These are phyloP conservation scores for Tenualosa ilisha DNA, from an alignment of 2,797 vertebrate genomes.

Conservation along the genomic window DNA sequence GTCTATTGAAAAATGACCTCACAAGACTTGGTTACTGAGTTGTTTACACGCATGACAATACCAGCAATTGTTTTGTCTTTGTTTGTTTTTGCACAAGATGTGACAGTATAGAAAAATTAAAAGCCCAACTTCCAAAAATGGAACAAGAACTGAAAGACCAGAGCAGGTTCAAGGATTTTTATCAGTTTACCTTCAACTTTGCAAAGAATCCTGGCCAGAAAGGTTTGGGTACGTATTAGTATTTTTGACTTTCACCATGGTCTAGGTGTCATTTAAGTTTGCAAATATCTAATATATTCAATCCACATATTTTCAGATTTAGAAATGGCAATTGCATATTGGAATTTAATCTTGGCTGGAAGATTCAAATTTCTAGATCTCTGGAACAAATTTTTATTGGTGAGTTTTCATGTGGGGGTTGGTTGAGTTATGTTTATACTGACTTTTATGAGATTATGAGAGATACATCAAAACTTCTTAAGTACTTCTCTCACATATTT, in stretches of 20 bases:
- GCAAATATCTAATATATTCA: background rate
- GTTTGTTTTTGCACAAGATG: slow-evolving; percentile 72
- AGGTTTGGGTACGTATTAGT: slow-evolving; percentile 87
- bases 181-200: slow-evolving; percentile 99
- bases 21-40: background rate
- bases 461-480: background rate
- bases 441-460: background rate
- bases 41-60: slow-evolving; percentile 20
- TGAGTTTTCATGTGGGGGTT: slow-evolving; percentile 72
- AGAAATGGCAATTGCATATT: slow-evolving; percentile 99
- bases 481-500: background rate
- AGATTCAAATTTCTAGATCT: slow-evolving; percentile 99
- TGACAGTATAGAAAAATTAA: slow-evolving; percentile 98
- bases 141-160: slow-evolving; percentile 98
- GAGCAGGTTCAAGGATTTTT: slow-evolving; percentile 98
- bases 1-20: background rate
- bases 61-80: too few species aligned
- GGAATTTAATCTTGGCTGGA: slow-evolving; percentile 99
- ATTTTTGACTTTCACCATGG: background rate
- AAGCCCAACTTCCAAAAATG: slow-evolving; percentile 97
- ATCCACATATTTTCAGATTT: slow-evolving; percentile 79
- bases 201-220: slow-evolving; percentile 99
- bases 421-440: background rate
- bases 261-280: background rate
- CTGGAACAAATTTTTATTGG: slow-evolving; percentile 99